These are phyloP conservation scores for Choristoneura fumiferana DNA, from an alignment of 1,140 invertebrate species.

Conservation along the genomic window DNA sequence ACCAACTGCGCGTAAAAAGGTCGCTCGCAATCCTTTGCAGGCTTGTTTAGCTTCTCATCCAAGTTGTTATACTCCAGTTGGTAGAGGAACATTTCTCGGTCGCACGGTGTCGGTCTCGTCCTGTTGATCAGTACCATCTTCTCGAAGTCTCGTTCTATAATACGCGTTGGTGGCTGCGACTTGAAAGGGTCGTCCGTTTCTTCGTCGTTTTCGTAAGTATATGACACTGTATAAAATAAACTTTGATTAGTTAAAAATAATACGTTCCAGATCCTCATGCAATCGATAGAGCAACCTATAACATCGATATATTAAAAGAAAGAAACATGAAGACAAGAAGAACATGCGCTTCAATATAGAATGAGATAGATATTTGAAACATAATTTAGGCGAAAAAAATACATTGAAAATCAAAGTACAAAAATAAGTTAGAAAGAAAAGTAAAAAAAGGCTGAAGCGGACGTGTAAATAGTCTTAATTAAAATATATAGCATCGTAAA, in stretches of 20 bases:
- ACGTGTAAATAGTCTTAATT: neutral
- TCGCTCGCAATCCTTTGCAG: slow-evolving; percentile 66
- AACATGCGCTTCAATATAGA: neutral
- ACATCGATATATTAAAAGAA: slow-evolving; percentile 9
- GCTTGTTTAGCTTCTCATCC: slow-evolving; percentile 61
- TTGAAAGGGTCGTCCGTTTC: slow-evolving; percentile 62
- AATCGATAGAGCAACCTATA: slow-evolving; percentile 8
- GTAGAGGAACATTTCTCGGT: slow-evolving; percentile 81
- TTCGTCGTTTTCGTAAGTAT: slow-evolving; percentile 73
- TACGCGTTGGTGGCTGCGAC: slow-evolving; percentile 65
- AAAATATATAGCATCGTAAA: neutral
- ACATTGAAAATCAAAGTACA: neutral
- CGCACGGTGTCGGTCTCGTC: slow-evolving; percentile 88
- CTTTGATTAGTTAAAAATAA: neutral
- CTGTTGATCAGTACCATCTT: slow-evolving; percentile 84
- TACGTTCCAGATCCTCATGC: slow-evolving; percentile 21
- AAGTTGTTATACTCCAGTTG: slow-evolving; percentile 64
- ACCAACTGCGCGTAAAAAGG: slow-evolving; percentile 91
- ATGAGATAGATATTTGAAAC: neutral
- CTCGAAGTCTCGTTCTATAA: slow-evolving; percentile 79
- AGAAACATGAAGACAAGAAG: neutral
- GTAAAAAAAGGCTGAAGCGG: neutral
- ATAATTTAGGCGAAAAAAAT: neutral
- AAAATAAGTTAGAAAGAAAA: neutral
- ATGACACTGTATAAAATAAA: slow-evolving; percentile 46